Percentiles rank a stretch among this genome's conserved stretches.
phyloP scores from a whole-genome alignment of 1,140 invertebrate genomes.

The Zaprionus africanus region DNA sequence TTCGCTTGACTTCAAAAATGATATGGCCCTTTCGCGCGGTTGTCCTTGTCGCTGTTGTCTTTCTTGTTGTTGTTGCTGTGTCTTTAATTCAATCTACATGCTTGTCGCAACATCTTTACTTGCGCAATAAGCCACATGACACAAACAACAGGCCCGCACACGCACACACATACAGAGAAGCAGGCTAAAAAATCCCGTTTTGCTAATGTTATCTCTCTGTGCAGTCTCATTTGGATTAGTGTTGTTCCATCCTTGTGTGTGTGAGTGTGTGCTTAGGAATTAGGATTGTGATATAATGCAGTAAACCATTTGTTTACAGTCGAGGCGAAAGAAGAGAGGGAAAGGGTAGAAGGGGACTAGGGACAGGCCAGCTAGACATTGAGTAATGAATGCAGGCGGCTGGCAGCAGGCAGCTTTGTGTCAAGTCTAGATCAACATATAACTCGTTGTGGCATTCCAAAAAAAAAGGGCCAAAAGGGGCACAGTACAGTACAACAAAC shows the following conservation, averaged over 20 bases:
- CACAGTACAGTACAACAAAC: neutral
- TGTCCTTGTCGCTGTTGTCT: conserved; percentile 30
- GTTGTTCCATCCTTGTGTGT: conserved; percentile 1
- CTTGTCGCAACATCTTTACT: conserved; percentile 42
- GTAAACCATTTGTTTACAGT: conserved; percentile 36
- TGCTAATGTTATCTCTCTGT: conserved; percentile 53
- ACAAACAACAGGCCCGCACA: conserved; percentile 11
- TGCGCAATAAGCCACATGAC: conserved; percentile 66
- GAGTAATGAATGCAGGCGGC: conserved; percentile 68
- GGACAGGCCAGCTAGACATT: conserved; percentile 42
- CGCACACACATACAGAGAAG: conserved; percentile 4
- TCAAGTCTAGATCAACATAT: conserved; percentile 44
- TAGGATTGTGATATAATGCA: conserved; percentile 50
- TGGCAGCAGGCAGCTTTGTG: conserved; percentile 21
- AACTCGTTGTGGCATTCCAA: conserved; percentile 31
- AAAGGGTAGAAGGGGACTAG: neutral
- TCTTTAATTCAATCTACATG: conserved; percentile 74
- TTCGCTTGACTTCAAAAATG: conserved; percentile 69
- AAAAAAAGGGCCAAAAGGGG: neutral
- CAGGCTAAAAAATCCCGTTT: conserved; percentile 35
- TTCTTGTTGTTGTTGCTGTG: conserved; percentile 34
- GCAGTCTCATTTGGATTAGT: conserved; percentile 68
- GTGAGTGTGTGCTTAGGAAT: conserved; percentile 30
- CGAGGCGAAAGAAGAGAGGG: too few relatives aligned
- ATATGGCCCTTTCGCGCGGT: conserved; percentile 45